Conservation (phyloP, 2,888 invertebrate species). For the Diadegma fenestrale region DNA sequence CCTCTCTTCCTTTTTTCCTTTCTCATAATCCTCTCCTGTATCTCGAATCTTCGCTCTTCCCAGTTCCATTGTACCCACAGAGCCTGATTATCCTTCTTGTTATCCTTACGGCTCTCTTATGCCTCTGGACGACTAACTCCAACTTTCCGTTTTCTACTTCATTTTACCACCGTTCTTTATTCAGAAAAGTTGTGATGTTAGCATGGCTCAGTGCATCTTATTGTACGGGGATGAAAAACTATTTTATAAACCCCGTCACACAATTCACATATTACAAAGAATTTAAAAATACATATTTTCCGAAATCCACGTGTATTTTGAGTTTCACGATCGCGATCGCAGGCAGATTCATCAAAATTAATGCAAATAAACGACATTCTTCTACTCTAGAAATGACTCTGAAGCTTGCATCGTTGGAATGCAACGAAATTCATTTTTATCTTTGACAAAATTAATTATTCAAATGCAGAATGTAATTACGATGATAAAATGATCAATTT, state of each 20-base stretch:
- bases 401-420: too few relatives aligned
- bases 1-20: slow-evolving; percentile 4
- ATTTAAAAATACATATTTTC: too few relatives aligned
- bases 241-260: not conserved
- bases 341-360: not conserved
- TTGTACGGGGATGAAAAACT: slow-evolving; percentile 8
- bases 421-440: too few relatives aligned
- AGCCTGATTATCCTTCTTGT: slow-evolving; percentile 61
- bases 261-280: not conserved
- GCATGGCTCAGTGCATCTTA: not conserved
- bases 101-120: slow-evolving; percentile 48
- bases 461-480: too few relatives aligned
- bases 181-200: slow-evolving; percentile 32
- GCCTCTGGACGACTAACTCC: slow-evolving; percentile 1
- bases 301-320: not conserved
- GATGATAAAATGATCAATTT: too few relatives aligned
- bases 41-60: slow-evolving; percentile 13
- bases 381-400: too few relatives aligned
- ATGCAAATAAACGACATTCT: too few relatives aligned
- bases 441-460: too few relatives aligned
- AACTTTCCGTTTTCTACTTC: slow-evolving; percentile 24
- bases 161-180: slow-evolving; percentile 41
- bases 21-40: slow-evolving; percentile 24
- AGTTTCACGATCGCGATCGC: not conserved
- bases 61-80: slow-evolving; percentile 53